A percentile compares a stretch with the other conserved stretches of the same genome.
Evolutionary conservation across 1,140 invertebrate genomes (phyloP).

Genomic region (Procambarus clarkii): DNA sequence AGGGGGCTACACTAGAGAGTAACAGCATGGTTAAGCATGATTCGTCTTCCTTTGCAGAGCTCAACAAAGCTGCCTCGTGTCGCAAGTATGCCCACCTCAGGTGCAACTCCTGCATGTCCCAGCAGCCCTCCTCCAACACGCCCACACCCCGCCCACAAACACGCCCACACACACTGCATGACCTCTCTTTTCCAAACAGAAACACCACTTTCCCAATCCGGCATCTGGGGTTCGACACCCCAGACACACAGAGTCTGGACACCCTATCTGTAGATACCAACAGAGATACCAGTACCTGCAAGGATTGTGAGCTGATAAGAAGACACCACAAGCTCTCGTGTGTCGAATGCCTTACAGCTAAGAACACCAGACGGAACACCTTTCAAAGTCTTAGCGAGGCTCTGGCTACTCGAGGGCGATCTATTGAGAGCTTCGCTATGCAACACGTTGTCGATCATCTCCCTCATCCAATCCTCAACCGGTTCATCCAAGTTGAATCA

Average conservation of each 20-base stretch:
- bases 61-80: constrained; percentile 30
- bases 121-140: neutral
- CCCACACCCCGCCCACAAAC: constrained; percentile 1
- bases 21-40: constrained; percentile 42
- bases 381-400: neutral
- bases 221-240: neutral
- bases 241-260: constrained; percentile 22
- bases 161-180: constrained; percentile 23
- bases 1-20: neutral
- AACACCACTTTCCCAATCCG: neutral
- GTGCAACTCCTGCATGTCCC: constrained; percentile 55
- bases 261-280: neutral
- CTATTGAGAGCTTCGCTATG: neutral
- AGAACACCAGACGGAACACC: constrained; percentile 44
- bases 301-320: neutral
- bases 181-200: constrained; percentile 5
- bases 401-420: neutral
- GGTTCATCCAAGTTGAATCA: constrained; percentile 17
- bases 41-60: constrained; percentile 29
- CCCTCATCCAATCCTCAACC: constrained; percentile 29
- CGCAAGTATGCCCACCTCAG: constrained; percentile 41
- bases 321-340: neutral
- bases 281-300: neutral
- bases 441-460: neutral
- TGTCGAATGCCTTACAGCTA: constrained; percentile 15